Evolutionary conservation across 2,888 invertebrate species (phyloP).

Genomic region (Notocelia uddmanniana): DNA sequence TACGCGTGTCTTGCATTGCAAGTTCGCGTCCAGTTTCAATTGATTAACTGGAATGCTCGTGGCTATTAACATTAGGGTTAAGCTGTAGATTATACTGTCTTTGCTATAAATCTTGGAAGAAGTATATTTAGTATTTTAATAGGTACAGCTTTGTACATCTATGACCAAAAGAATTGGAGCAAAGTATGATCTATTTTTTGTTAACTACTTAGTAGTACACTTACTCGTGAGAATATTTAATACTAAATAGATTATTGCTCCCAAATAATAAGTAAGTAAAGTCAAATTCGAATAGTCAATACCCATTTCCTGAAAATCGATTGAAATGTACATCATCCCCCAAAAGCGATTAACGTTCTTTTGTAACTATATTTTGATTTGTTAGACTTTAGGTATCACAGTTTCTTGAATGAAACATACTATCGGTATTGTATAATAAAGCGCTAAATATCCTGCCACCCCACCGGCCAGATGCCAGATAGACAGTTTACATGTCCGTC

Average conservation of each 20-base stretch:
- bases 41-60: conserved; percentile 20
- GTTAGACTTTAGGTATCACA: neutral
- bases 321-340: too few species aligned
- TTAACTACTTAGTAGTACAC: too few species aligned
- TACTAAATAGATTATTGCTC: too few species aligned
- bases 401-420: neutral
- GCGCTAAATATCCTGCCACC: conserved; percentile 17
- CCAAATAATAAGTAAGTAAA: neutral
- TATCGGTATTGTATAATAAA: conserved; percentile 23
- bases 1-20: conserved; percentile 59
- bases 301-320: neutral
- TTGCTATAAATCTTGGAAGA: conserved; percentile 4
- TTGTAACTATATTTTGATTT: too few species aligned
- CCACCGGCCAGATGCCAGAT: conserved; percentile 44
- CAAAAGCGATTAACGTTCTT: too few species aligned
- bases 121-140: neutral
- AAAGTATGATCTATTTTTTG: too few species aligned
- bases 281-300: neutral
- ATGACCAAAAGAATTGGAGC: too few species aligned
- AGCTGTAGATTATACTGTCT: conserved; percentile 18
- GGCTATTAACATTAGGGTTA: conserved; percentile 24
- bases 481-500: conserved; percentile 68
- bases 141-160: neutral
- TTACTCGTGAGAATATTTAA: neutral
- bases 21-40: conserved; percentile 36